Evolutionary conservation across 2,888 invertebrate genomes (phyloP).

Genomic region (Megastigmus dorsalis): DNA sequence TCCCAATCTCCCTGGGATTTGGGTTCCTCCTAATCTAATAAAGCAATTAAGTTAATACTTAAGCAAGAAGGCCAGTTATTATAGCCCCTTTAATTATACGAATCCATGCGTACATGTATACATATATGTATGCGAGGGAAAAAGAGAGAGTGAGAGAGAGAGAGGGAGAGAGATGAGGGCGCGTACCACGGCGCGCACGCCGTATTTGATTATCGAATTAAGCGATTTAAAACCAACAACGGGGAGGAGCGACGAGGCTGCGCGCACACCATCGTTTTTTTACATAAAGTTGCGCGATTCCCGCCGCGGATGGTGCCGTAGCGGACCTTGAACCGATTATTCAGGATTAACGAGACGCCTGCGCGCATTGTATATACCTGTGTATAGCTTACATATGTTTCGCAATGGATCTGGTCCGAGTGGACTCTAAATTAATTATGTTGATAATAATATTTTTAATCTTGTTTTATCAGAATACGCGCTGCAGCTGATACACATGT

Average conservation of each 20-base stretch:
- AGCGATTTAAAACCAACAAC: conserved; percentile 63
- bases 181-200: conserved; percentile 58
- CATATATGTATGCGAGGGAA: not conserved
- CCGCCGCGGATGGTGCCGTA: too few relatives aligned
- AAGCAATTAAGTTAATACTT: conserved; percentile 68
- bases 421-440: too few relatives aligned
- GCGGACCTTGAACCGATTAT: too few relatives aligned
- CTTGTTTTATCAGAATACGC: too few relatives aligned
- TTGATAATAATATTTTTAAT: too few relatives aligned
- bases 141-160: conserved; percentile 14
- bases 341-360: too few relatives aligned
- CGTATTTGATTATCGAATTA: conserved; percentile 70
- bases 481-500: too few relatives aligned
- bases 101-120: conserved; percentile 7
- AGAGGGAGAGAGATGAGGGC: too few relatives aligned
- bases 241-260: conserved; percentile 60
- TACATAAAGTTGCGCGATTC: too few relatives aligned
- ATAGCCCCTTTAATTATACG: conserved; percentile 72
- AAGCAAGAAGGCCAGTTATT: conserved; percentile 68
- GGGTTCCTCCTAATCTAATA: conserved; percentile 60
- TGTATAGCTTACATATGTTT: too few relatives aligned
- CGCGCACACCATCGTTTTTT: not conserved
- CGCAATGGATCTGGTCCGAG: too few relatives aligned
- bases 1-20: conserved; percentile 1
- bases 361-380: too few relatives aligned